A percentile compares a stretch with the other conserved stretches of the same genome.
These are phyloP conservation scores for Steromphala cineraria DNA, from an alignment of 2,888 invertebrate species.

Conservation along the genomic window DNA sequence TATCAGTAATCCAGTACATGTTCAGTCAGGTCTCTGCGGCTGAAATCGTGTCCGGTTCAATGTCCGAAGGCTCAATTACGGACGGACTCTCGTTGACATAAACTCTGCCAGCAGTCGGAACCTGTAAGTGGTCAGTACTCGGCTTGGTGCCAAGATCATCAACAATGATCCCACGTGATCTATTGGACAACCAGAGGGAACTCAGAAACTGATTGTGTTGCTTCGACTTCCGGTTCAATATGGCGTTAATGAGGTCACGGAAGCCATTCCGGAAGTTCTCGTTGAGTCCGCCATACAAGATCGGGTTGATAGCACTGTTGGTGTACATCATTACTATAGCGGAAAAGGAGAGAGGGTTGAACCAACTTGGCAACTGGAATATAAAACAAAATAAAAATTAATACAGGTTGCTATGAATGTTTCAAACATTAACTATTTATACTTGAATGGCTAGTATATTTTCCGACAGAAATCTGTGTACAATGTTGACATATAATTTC, in stretches of 20 bases:
- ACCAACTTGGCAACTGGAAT: slow-evolving; percentile 64
- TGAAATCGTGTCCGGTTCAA: too few relatives aligned
- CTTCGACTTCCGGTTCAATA: slow-evolving; percentile 7
- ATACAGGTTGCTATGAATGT: too few relatives aligned
- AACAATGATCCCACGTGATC: background rate
- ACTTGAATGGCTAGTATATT: too few relatives aligned
- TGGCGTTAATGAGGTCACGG: slow-evolving; percentile 50
- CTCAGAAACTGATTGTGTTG: background rate
- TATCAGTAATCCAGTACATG: too few relatives aligned
- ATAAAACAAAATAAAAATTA: background rate
- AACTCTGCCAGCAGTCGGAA: background rate
- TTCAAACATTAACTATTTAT: too few relatives aligned
- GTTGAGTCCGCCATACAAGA: slow-evolving; percentile 66
- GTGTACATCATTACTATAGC: slow-evolving; percentile 63
- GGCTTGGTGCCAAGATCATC: slow-evolving; percentile 13
- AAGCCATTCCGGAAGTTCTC: slow-evolving; percentile 63
- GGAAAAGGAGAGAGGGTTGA: slow-evolving; percentile 56
- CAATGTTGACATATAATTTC: too few relatives aligned
- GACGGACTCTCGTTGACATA: background rate
- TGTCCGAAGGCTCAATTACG: too few relatives aligned
- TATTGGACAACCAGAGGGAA: background rate
- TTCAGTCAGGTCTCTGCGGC: too few relatives aligned
- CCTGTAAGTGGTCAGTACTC: background rate
- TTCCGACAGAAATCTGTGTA: too few relatives aligned
- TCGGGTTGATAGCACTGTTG: slow-evolving; percentile 65